Evolutionary conservation across 2,797 vertebrate species (phyloP), one percentile per base, ranked within the genome.

Genomic region (Helicolenus hilgendorfi): DNA sequence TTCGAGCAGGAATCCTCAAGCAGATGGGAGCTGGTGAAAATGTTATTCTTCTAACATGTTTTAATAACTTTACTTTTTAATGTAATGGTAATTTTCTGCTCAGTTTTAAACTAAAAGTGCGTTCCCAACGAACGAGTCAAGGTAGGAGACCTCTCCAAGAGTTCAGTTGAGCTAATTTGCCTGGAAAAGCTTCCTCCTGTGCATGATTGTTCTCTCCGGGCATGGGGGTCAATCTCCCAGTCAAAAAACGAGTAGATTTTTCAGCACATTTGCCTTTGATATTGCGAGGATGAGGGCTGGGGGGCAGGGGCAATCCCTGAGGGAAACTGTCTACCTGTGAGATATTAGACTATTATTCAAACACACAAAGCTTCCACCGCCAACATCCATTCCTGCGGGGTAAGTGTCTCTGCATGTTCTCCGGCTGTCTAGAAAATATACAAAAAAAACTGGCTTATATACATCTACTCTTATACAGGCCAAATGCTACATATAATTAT

Each of bases 271-370:
- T 79, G 58, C 79, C 83, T 93, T 92, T 86, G 69, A 94, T 91
- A 88, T 55, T 74, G 69, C 1, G 20, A 77, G 60, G 56, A 79
- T 35, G 74, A 82, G 26, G 38, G 62, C 62, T 24, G 29, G 38
- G 45, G 73, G 79, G 82, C 24, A 72, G 8, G 67, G 87, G 58
- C 38, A 69, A 87, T 81, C 77, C 91, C 80, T 18, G 14, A 20
- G 86, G 80, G 82, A 79, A 81, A 81, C 79, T 27, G 67, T 89
- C 90, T 84, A 86, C 71, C 63, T 91, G 72, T 70, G 76, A 86
- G 80, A 86, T 90, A 91, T 85, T 78, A 89, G 71, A 85, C 78
- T 89, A 93, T 88, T 86, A 92, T 89, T 89, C 56, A 91, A 69
- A 85, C 58, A 75, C n/a, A 74, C 27, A 80, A 78, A 83, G 70